Conservation (phyloP, 2,797 vertebrate species). For the Rhinella marina region DNA sequence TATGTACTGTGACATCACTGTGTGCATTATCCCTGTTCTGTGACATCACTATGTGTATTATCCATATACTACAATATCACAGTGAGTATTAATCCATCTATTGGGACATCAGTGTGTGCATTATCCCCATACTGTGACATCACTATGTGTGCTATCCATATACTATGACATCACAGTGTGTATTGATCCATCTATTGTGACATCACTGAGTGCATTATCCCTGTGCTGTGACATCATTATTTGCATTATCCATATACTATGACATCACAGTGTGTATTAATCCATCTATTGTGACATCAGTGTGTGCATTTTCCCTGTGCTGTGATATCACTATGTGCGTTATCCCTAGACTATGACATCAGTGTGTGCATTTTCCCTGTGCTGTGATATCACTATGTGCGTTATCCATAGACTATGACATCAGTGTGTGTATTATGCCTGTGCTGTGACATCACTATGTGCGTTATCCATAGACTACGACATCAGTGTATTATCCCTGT, state of each 20-base stretch:
- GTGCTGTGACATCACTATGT: too few species aligned
- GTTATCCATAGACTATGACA: too few species aligned
- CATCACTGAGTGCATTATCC: background rate
- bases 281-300: background rate
- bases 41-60: too few species aligned
- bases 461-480: too few species aligned
- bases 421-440: too few species aligned
- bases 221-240: background rate
- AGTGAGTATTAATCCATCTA: background rate
- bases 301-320: background rate
- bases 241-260: background rate
- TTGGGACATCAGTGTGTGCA: background rate
- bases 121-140: background rate
- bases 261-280: background rate
- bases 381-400: too few species aligned
- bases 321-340: background rate
- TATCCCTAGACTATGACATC: background rate
- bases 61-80: background rate
- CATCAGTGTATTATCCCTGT: too few species aligned
- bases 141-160: background rate
- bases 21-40: too few species aligned
- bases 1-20: too few species aligned
- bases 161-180: background rate
- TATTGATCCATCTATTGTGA: background rate
- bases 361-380: too few species aligned